phyloP scores from a whole-genome alignment of 2,113 vertebrate species.

The Bujurquina vittata region DNA sequence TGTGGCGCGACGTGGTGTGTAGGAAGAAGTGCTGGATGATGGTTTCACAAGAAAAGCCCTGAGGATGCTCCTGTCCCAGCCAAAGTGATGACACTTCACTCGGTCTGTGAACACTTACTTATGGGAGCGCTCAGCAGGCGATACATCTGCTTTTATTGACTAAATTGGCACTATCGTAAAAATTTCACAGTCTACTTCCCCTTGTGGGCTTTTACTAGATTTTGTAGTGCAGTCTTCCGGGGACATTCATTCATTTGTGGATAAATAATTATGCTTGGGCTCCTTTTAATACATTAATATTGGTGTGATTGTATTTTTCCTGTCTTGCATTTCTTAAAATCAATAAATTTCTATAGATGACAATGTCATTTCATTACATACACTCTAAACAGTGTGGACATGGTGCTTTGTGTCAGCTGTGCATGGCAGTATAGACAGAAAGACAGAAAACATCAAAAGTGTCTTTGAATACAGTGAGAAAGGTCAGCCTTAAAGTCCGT shows the following conservation, averaged over 20 bases:
- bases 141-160: constrained; percentile 63
- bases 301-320: neutral
- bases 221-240: constrained; percentile 7
- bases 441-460: neutral
- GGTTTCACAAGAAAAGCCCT: constrained; percentile 50
- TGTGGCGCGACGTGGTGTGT: constrained; percentile 26
- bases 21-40: constrained; percentile 39
- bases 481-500: neutral
- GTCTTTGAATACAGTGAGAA: neutral
- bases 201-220: constrained; percentile 31
- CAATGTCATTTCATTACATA: too few species aligned
- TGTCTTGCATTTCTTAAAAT: neutral
- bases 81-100: constrained; percentile 61
- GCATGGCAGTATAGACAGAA: neutral
- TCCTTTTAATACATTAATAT: neutral
- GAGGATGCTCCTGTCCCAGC: constrained; percentile 55
- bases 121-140: constrained; percentile 41
- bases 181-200: constrained; percentile 41
- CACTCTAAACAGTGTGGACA: neutral
- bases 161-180: constrained; percentile 48
- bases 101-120: constrained; percentile 53
- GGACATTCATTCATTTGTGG: constrained; percentile 4
- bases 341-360: neutral
- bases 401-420: neutral
- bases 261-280: constrained; percentile 16